These are phyloP conservation scores for Noctua comes DNA, from an alignment of 2,888 invertebrate genomes.

Conservation along the genomic window DNA sequence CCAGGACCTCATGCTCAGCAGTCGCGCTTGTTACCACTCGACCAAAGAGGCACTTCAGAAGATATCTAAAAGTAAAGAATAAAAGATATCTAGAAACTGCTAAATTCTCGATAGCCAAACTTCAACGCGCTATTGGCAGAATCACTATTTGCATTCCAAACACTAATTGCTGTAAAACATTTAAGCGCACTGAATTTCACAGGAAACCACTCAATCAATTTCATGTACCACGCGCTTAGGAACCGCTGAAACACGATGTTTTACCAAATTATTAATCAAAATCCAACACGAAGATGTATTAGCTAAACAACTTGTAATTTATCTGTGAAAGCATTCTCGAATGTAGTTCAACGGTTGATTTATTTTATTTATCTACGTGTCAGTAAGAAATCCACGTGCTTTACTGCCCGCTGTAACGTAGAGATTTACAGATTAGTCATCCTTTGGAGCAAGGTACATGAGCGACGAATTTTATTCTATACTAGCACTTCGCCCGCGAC, in stretches of 20 bases:
- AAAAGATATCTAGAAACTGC: neutral
- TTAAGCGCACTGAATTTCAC: constrained; percentile 38
- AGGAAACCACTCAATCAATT: constrained; percentile 44
- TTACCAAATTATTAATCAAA: constrained; percentile 52
- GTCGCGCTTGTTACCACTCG: too few species aligned
- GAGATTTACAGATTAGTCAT: constrained; percentile 3
- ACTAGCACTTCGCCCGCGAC: too few species aligned
- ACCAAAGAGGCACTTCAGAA: neutral
- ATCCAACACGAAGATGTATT: constrained; percentile 41
- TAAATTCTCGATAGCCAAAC: neutral
- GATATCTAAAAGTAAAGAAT: neutral
- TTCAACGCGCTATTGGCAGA: constrained; percentile 9
- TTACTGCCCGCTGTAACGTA: constrained; percentile 1
- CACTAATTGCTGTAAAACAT: constrained; percentile 36
- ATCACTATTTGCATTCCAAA: constrained; percentile 12
- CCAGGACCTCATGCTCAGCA: too few species aligned
- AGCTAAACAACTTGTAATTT: constrained; percentile 56
- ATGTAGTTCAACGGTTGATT: constrained; percentile 54
- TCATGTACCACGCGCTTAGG: constrained; percentile 45
- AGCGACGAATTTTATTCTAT: neutral
- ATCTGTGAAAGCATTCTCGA: constrained; percentile 58
- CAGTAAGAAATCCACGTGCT: constrained; percentile 33
- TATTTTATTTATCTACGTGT: constrained; percentile 48
- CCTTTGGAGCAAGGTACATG: neutral
- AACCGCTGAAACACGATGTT: constrained; percentile 39